phyloP scores from a whole-genome alignment of 2,797 vertebrate species.

The Rhynchonycteris naso region DNA sequence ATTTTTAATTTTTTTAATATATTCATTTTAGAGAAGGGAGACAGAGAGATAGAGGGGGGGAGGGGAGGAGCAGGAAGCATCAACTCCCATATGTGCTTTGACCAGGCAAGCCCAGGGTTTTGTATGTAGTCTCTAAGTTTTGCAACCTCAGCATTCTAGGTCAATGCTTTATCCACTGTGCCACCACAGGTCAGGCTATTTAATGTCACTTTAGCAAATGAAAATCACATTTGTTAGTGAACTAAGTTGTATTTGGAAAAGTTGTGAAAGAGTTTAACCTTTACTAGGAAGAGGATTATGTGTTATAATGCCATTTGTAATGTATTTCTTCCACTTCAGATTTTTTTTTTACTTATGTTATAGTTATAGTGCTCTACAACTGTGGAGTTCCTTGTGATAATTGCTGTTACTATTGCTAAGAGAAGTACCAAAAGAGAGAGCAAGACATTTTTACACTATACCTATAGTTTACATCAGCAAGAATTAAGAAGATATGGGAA shows the following conservation, averaged over 20 bases:
- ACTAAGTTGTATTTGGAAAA: background rate
- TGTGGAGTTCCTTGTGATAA: conserved; percentile 10
- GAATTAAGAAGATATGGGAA: conserved; percentile 17
- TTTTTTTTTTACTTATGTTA: background rate
- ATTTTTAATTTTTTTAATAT: no score
- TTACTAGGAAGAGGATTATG: background rate
- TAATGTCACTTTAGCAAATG: conserved; percentile 23
- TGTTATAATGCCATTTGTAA: background rate
- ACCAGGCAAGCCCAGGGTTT: no score
- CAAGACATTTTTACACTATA: background rate
- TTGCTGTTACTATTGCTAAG: background rate
- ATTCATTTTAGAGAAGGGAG: no score
- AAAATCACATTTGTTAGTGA: conserved; percentile 14
- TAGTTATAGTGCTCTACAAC: background rate
- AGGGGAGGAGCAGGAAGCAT: no score
- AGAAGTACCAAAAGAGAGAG: background rate
- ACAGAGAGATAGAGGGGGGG: no score
- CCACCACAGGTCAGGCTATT: background rate
- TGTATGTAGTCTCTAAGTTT: no score
- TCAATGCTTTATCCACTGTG: no score
- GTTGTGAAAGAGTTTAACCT: conserved; percentile 16
- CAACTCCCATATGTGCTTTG: no score
- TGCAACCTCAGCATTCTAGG: no score
- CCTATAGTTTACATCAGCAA: background rate
- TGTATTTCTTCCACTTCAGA: background rate